Evolutionary conservation across 2,888 invertebrate genomes (phyloP).

Genomic region (Ptychoptera contaminata): DNA sequence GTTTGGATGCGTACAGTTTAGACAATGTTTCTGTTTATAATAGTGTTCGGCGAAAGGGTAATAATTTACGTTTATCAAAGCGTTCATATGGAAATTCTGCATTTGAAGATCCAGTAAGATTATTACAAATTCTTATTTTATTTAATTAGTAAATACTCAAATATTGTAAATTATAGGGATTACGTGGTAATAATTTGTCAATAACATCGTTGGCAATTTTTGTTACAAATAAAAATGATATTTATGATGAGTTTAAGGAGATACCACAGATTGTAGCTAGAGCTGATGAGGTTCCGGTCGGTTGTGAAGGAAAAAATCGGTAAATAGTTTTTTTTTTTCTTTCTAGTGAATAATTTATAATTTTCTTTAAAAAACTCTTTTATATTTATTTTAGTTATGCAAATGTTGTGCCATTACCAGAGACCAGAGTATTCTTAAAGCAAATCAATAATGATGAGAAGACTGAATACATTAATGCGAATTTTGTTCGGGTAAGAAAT

Average conservation of each 20-base stretch:
- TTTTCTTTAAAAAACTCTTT: neutral
- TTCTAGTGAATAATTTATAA: neutral
- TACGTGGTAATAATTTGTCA: slow-evolving; percentile 40
- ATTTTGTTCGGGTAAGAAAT: slow-evolving; percentile 67
- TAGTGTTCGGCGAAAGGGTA: slow-evolving; percentile 60
- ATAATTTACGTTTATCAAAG: slow-evolving; percentile 59
- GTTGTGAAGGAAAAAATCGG: slow-evolving; percentile 80
- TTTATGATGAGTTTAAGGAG: slow-evolving; percentile 66
- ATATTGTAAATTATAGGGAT: slow-evolving; percentile 30
- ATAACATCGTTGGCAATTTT: slow-evolving; percentile 64
- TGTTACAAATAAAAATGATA: slow-evolving; percentile 48
- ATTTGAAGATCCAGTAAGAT: slow-evolving; percentile 56
- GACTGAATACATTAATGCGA: slow-evolving; percentile 87
- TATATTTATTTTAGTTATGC: slow-evolving; percentile 43
- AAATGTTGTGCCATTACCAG: slow-evolving; percentile 86
- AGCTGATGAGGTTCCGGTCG: slow-evolving; percentile 69
- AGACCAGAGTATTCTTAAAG: slow-evolving; percentile 68
- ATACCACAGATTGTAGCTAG: slow-evolving; percentile 64
- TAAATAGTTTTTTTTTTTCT: slow-evolving; percentile 15
- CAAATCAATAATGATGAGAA: slow-evolving; percentile 56
- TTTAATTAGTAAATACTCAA: slow-evolving; percentile 1
- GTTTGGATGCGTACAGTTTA: slow-evolving; percentile 75
- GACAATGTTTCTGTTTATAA: slow-evolving; percentile 76
- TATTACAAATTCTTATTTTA: slow-evolving; percentile 1
- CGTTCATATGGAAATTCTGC: slow-evolving; percentile 81